A percentile compares a stretch with the other conserved stretches of the same genome.
These are phyloP conservation scores for Yoshiicerus persimilis DNA, from an alignment of 1,140 invertebrate genomes.

Conservation along the genomic window DNA sequence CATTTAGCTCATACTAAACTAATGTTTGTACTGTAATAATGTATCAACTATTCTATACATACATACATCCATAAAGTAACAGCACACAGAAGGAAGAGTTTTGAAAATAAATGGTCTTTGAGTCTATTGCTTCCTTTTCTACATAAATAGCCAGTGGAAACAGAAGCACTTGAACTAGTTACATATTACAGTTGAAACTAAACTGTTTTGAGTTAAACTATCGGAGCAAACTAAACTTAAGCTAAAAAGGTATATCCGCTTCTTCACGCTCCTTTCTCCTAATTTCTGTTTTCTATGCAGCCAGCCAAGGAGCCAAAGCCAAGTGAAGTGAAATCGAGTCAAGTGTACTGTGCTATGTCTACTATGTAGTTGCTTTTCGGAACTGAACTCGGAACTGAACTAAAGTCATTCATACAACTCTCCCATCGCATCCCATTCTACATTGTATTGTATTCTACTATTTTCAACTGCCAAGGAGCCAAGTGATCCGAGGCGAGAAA, in stretches of 20 bases:
- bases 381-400: neutral
- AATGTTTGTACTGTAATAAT: conserved; percentile 4
- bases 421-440: neutral
- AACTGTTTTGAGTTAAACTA: neutral
- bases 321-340: neutral
- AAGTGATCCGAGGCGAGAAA: neutral
- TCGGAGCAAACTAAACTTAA: neutral
- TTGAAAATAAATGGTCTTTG: conserved; percentile 1
- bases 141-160: neutral
- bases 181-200: neutral
- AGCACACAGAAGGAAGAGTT: too few species aligned
- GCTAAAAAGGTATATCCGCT: conserved; percentile 3
- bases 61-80: neutral
- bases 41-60: neutral
- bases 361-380: neutral
- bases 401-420: neutral
- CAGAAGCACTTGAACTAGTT: neutral
- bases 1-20: conserved; percentile 20
- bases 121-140: conserved; percentile 13
- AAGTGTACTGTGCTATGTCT: too few species aligned
- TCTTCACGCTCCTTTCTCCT: neutral
- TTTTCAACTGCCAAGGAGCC: neutral
- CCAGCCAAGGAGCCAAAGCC: neutral
- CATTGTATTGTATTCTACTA: neutral
- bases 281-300: neutral